Evolutionary conservation across 2,113 vertebrate genomes (phyloP).

Genomic region (Grantiella picta): DNA sequence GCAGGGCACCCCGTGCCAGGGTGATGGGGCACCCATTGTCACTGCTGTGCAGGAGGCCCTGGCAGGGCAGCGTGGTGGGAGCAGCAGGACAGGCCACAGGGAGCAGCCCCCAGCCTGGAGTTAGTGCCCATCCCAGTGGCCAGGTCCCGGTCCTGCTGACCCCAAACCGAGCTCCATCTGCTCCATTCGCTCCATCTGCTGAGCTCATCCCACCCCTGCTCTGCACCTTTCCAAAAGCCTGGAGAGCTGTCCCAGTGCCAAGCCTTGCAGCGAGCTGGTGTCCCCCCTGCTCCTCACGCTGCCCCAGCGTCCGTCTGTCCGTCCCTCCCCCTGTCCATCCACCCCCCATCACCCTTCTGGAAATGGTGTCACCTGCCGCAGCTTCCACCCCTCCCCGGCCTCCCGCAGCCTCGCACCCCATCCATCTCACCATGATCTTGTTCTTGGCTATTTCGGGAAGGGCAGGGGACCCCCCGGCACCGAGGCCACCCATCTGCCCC

Average conservation of each 20-base stretch:
- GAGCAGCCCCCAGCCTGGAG: background rate
- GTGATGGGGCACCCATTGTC: rapidly evolving
- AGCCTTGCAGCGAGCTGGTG: conserved; percentile 37
- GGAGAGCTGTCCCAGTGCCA: background rate
- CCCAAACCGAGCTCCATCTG: rapidly evolving
- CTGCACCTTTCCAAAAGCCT: background rate
- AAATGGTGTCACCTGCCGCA: background rate
- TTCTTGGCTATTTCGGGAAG: conserved; percentile 14
- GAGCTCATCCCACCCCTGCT: rapidly evolving
- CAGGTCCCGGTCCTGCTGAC: background rate
- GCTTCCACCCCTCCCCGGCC: background rate
- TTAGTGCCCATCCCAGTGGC: background rate
- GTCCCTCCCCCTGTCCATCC: background rate
- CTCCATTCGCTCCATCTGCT: rapidly evolving
- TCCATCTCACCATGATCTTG: conserved; percentile 62
- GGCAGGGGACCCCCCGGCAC: background rate
- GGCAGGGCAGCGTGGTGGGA: background rate
- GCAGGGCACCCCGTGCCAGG: rapidly evolving
- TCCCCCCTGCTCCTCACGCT: background rate
- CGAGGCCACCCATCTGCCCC: rapidly evolving
- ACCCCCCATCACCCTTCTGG: background rate
- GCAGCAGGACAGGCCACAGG: background rate
- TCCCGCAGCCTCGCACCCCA: background rate
- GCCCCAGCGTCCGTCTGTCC: background rate
- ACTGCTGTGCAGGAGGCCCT: rapidly evolving